Evolutionary conservation across 2,888 invertebrate species (phyloP), one percentile per base, ranked within the genome.

Genomic region (Theretra japonica): DNA sequence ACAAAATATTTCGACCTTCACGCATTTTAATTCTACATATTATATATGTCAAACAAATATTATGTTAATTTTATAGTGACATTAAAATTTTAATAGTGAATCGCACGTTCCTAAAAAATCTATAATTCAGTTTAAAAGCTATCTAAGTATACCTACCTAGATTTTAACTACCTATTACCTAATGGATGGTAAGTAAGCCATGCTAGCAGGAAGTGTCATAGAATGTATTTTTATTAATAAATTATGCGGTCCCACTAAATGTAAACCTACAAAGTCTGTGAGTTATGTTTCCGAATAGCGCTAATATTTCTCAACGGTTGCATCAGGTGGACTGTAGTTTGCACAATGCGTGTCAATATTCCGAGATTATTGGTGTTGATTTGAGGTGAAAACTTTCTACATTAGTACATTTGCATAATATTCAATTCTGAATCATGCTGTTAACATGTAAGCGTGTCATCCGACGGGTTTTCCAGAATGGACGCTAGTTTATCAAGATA

Each of bases 271-370:
- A 41, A 48, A 62, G 4, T 21, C 33, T 21, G 33, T 70, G 17
- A 72, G 56, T 62, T 65, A 62, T 62, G 65, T 65, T 65, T 48
- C 48, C 23, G 17, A 65, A 17, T 8, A 48, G 23, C 41, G 65
- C 59, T 60, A 56, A 57, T 50, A 19, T 69, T 69, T 69, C 65
- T 23, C 48, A 65, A 65, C 65, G 21, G 30, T 60, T 60, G 48
- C 65, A 65, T 48, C 48, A 65, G 48, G 65, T 65, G 17, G 23
- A 23, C 48, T 65, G 48, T 60, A 77, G 76, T 73, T 77, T 83
- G 79, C 65, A 65, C 65, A 65, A 65, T 65, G 41, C 48, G 17
- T 48, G 21, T 25, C 41, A 65, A 65, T 48, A 65, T 65, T 65
- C 65, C 48, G 15, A 48, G 41, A 23, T 41, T 41, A 60, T 33